phyloP scores from a whole-genome alignment of 2,888 invertebrate genomes.

The Drosophila neotestacea region DNA sequence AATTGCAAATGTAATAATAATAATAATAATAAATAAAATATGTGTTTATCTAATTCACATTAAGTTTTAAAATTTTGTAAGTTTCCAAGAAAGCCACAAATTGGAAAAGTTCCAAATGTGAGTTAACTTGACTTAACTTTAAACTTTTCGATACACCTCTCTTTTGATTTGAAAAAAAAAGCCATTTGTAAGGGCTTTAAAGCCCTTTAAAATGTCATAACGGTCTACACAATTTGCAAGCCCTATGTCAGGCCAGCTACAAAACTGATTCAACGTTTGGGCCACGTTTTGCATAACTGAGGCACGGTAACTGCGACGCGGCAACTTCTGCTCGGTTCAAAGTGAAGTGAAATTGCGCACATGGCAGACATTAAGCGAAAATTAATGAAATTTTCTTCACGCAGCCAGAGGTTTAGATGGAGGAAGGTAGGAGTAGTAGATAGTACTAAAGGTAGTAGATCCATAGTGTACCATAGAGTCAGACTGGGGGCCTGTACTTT shows the following conservation, averaged over 20 bases:
- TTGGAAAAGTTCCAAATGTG: too few relatives aligned
- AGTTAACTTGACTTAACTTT: too few relatives aligned
- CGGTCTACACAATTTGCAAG: background rate
- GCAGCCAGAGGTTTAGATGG: conserved; percentile 38
- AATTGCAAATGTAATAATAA: too few relatives aligned
- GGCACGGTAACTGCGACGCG: conserved; percentile 1
- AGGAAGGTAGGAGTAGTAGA: conserved; percentile 10
- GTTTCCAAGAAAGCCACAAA: too few relatives aligned
- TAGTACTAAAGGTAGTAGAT: background rate
- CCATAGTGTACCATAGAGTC: conserved; percentile 12
- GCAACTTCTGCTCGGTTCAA: conserved; percentile 9
- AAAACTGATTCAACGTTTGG: background rate
- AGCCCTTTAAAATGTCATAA: conserved; percentile 18
- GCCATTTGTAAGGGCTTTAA: conserved; percentile 4
- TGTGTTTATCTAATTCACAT: too few relatives aligned
- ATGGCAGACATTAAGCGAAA: conserved; percentile 80
- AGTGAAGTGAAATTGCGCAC: conserved; percentile 73
- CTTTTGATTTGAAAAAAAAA: background rate
- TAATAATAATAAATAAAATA: too few relatives aligned
- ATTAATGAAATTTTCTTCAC: conserved; percentile 75
- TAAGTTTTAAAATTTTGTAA: too few relatives aligned
- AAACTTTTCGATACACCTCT: background rate
- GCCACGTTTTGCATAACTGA: conserved; percentile 16
- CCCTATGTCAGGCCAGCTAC: background rate
- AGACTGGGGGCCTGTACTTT: conserved; percentile 24